A percentile compares a stretch with the other conserved stretches of the same genome.
Conservation (phyloP, 2,888 invertebrate genomes). For the Bunonema sp. region DNA sequence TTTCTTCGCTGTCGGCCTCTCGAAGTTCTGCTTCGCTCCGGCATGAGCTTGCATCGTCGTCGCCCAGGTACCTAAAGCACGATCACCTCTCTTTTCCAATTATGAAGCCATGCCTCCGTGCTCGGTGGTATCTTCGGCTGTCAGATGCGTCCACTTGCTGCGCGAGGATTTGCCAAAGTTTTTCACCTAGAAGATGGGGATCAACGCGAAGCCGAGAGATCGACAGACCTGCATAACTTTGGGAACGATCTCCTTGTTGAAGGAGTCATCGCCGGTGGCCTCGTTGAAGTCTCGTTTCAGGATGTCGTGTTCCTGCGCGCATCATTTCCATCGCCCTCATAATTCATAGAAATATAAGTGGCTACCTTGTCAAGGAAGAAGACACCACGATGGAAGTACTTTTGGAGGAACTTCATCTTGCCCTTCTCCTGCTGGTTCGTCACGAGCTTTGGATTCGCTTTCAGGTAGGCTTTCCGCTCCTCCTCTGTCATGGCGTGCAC, state of each 20-base stretch:
- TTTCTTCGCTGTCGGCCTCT: conserved; percentile 63
- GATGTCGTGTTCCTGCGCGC: too few relatives aligned
- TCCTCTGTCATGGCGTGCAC: conserved; percentile 86
- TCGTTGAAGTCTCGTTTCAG: conserved; percentile 69
- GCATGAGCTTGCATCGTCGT: conserved; percentile 42
- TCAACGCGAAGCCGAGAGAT: background rate
- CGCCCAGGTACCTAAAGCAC: background rate
- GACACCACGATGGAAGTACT: conserved; percentile 96
- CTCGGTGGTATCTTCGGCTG: conserved; percentile 94
- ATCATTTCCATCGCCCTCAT: too few relatives aligned
- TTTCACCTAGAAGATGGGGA: conserved; percentile 58
- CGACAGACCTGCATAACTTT: conserved; percentile 79
- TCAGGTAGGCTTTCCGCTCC: conserved; percentile 71
- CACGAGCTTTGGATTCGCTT: conserved; percentile 74
- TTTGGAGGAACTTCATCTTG: conserved; percentile 97
- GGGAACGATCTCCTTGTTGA: conserved; percentile 91
- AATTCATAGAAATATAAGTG: too few relatives aligned
- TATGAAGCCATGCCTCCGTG: conserved; percentile 12
- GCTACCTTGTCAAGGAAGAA: conserved; percentile 72
- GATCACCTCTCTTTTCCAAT: background rate
- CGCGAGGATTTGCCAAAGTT: conserved; percentile 96
- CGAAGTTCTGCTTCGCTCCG: conserved; percentile 79
- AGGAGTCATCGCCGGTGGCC: conserved; percentile 92
- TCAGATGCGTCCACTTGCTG: conserved; percentile 94
- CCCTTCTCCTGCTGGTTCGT: conserved; percentile 79